Percentiles rank a stretch among this genome's conserved stretches.
phyloP scores from a whole-genome alignment of 2,888 invertebrate genomes.

The Meloe dianella region DNA sequence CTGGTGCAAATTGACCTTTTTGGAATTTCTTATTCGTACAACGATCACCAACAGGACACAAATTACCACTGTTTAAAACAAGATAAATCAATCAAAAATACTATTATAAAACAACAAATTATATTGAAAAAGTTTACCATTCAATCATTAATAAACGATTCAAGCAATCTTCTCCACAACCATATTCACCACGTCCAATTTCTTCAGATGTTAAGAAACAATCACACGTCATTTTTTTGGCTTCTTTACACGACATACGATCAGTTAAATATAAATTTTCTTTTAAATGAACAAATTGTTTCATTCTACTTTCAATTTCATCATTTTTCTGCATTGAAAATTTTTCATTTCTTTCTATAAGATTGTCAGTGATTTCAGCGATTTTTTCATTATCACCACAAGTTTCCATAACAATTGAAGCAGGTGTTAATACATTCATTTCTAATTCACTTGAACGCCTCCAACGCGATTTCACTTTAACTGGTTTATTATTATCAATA shows the following conservation, averaged over 20 bases:
- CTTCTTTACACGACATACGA: constrained; percentile 86
- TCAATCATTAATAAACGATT: constrained; percentile 98
- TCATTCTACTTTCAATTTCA: constrained; percentile 68
- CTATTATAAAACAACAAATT: constrained; percentile 9
- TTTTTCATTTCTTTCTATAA: constrained; percentile 38
- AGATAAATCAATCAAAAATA: neutral
- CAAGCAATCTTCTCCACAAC: constrained; percentile 95
- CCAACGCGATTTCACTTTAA: constrained; percentile 82
- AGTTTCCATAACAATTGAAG: constrained; percentile 26
- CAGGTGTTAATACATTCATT: constrained; percentile 30
- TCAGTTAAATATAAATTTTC: constrained; percentile 89
- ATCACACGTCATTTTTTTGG: constrained; percentile 93
- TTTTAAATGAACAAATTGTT: constrained; percentile 78
- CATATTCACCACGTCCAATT: constrained; percentile 78
- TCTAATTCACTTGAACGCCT: constrained; percentile 64
- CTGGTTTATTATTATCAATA: constrained; percentile 67
- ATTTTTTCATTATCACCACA: constrained; percentile 32
- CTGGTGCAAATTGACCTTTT: constrained; percentile 80
- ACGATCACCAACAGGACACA: constrained; percentile 86
- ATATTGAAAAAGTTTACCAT: constrained; percentile 70
- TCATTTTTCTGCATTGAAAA: constrained; percentile 57
- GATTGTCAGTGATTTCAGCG: constrained; percentile 24
- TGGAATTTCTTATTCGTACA: constrained; percentile 97
- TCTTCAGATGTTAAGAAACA: constrained; percentile 90
- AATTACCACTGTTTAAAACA: constrained; percentile 71